phyloP scores from a whole-genome alignment of 2,113 vertebrate genomes.

The Brachyhypopomus gauderio region DNA sequence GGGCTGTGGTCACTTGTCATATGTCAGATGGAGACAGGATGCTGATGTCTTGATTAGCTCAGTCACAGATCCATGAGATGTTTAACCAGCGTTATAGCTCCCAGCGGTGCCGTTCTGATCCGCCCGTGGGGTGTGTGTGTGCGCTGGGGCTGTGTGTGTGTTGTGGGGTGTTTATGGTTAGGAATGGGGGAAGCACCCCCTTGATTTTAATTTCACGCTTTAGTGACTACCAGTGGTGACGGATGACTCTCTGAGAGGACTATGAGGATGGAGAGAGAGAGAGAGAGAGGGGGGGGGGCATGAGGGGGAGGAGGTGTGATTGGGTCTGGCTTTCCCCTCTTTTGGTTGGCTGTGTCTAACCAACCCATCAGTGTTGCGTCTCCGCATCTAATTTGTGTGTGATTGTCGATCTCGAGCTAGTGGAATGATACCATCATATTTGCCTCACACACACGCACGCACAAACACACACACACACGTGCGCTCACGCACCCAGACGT shows the following conservation, averaged over 20 bases:
- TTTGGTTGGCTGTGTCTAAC: slow-evolving; percentile 68
- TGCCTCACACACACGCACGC: slow-evolving; percentile 1
- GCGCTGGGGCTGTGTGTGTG: slow-evolving; percentile 7
- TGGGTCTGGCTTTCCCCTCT: slow-evolving; percentile 52
- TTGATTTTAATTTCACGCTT: slow-evolving; percentile 90
- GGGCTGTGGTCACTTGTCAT: slow-evolving; percentile 46
- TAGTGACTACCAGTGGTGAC: slow-evolving; percentile 78
- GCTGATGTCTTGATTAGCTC: slow-evolving; percentile 75
- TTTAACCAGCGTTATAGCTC: slow-evolving; percentile 68
- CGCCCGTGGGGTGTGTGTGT: slow-evolving; percentile 47
- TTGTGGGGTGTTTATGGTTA: slow-evolving; percentile 41
- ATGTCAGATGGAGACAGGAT: slow-evolving; percentile 37
- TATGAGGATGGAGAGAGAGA: slow-evolving; percentile 43
- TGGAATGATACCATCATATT: slow-evolving; percentile 13
- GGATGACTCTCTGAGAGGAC: slow-evolving; percentile 77
- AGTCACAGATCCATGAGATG: slow-evolving; percentile 63
- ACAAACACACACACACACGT: slow-evolving; percentile 25
- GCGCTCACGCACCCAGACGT: not conserved
- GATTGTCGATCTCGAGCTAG: slow-evolving; percentile 39
- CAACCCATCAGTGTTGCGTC: slow-evolving; percentile 41
- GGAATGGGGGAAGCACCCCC: slow-evolving; percentile 40
- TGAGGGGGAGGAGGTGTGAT: slow-evolving; percentile 52
- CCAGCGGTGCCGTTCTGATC: slow-evolving; percentile 64
- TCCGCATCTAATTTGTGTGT: slow-evolving; percentile 52
- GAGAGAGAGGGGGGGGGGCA: slow-evolving; percentile 14